A percentile compares a stretch with the other conserved stretches of the same genome.
phyloP scores from a whole-genome alignment of 2,113 vertebrate genomes.

The Dipodomys merriami region DNA sequence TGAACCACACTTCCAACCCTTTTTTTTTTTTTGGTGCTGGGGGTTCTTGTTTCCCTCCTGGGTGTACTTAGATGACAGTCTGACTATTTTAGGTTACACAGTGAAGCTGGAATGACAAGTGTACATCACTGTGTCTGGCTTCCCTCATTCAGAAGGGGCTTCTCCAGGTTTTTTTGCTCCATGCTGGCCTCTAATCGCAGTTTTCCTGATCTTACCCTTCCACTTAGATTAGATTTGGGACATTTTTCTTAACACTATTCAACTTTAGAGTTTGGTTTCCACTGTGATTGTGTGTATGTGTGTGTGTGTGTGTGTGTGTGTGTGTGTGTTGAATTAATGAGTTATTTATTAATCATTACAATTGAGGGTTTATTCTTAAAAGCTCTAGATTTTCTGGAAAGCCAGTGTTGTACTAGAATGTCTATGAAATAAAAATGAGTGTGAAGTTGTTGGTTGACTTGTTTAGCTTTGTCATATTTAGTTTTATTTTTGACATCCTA shows the following conservation, averaged over 20 bases:
- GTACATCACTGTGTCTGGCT: background rate
- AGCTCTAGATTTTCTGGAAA: background rate
- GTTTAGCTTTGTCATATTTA: background rate
- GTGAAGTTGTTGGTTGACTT: constrained; percentile 27
- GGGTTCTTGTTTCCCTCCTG: background rate
- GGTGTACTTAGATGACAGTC: background rate
- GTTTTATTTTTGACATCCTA: background rate
- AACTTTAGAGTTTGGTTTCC: constrained; percentile 9
- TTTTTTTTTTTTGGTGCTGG: background rate
- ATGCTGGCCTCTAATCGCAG: no score
- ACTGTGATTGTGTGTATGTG: background rate
- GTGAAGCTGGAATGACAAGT: background rate
- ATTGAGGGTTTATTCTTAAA: background rate
- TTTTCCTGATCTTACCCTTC: no score
- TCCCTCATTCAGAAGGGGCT: background rate
- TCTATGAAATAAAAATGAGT: background rate
- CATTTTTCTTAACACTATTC: background rate
- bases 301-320: background rate
- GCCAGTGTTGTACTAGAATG: background rate
- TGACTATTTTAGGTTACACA: background rate
- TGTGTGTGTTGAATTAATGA: background rate
- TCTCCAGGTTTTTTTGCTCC: no score
- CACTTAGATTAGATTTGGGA: background rate
- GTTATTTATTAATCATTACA: background rate
- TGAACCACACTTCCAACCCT: no score